These are phyloP conservation scores for Prosopocoilus inquinatus DNA, from an alignment of 2,888 invertebrate genomes.

Conservation along the genomic window DNA sequence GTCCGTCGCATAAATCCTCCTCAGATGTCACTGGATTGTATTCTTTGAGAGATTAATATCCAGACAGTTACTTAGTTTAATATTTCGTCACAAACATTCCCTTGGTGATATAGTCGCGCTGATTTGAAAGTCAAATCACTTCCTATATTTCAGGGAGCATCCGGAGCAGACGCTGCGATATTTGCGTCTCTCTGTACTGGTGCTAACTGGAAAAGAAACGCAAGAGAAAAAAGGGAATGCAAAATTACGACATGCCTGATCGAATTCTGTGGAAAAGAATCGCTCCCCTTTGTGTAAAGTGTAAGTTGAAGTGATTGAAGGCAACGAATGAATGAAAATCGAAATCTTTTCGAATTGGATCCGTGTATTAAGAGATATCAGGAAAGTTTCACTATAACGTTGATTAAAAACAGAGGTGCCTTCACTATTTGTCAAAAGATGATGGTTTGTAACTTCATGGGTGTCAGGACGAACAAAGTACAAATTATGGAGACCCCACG, in stretches of 20 bases:
- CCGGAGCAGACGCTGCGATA: conserved; percentile 13
- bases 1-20: neutral
- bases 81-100: conserved; percentile 18
- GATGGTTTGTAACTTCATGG: too few relatives aligned
- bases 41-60: conserved; percentile 14
- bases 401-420: too few relatives aligned
- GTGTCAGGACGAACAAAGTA: too few relatives aligned
- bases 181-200: conserved; percentile 1
- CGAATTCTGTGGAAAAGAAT: neutral
- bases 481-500: too few relatives aligned
- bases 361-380: too few relatives aligned
- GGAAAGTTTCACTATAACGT: too few relatives aligned
- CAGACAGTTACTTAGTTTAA: conserved; percentile 16
- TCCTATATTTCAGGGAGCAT: conserved; percentile 13
- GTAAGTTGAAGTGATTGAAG: too few relatives aligned
- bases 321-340: too few relatives aligned
- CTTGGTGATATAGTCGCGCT: conserved; percentile 11
- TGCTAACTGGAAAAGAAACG: neutral
- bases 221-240: neutral
- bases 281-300: neutral
- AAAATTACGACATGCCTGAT: neutral
- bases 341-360: too few relatives aligned
- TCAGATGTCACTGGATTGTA: conserved; percentile 8
- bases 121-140: conserved; percentile 18
- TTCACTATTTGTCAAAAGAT: too few relatives aligned